Conservation (phyloP, 1,140 invertebrate genomes). For the Hetaerina americana region DNA sequence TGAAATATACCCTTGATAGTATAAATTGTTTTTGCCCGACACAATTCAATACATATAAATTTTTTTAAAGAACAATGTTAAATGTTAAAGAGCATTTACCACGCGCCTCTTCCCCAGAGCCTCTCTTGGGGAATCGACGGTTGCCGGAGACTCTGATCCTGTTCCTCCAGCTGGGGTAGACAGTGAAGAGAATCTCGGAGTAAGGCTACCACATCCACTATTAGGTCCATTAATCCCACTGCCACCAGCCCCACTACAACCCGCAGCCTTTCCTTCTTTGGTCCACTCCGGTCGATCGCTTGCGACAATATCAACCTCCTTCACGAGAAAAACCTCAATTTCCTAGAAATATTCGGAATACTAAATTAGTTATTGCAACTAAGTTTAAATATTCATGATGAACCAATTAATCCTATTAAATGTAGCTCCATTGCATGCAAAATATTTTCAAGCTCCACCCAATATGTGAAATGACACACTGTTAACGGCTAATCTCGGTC, state of each 20-base stretch:
- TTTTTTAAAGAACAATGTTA: too few relatives aligned
- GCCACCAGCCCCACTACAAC: slow-evolving; percentile 28
- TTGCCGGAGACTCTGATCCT: slow-evolving; percentile 33
- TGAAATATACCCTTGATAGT: too few relatives aligned
- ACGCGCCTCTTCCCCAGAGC: slow-evolving; percentile 10
- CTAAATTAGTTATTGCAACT: too few relatives aligned
- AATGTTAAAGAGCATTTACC: slow-evolving; percentile 11
- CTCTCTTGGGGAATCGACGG: neutral
- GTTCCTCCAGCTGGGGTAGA: slow-evolving; percentile 24
- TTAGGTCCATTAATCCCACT: slow-evolving; percentile 14
- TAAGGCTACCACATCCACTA: slow-evolving; percentile 27
- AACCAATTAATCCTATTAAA: too few relatives aligned
- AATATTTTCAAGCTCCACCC: too few relatives aligned
- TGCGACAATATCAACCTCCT: slow-evolving; percentile 39
- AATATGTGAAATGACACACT: too few relatives aligned
- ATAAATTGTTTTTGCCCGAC: too few relatives aligned
- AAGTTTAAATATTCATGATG: too few relatives aligned
- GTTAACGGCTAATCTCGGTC: too few relatives aligned
- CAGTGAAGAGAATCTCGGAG: slow-evolving; percentile 30
- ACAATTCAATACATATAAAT: too few relatives aligned
- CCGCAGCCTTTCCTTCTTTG: slow-evolving; percentile 28
- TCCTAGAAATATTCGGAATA: too few relatives aligned
- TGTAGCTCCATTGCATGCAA: too few relatives aligned
- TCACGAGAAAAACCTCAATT: slow-evolving; percentile 41
- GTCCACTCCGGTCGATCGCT: slow-evolving; percentile 36